These are phyloP conservation scores for Sorex araneus DNA, from an alignment of 2,113 vertebrate genomes.

Conservation along the genomic window DNA sequence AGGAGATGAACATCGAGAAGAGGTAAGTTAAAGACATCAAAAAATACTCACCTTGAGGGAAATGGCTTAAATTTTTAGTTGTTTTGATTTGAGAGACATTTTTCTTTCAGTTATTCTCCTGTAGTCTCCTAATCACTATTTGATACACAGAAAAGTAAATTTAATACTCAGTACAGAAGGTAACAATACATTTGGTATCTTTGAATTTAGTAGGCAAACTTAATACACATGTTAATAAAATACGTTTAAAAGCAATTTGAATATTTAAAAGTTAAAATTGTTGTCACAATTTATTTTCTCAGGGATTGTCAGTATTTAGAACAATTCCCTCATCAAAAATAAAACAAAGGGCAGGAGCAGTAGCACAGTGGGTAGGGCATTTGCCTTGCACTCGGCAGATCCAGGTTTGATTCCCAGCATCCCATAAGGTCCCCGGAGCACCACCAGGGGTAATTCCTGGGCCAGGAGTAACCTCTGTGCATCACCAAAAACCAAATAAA, in stretches of 20 bases:
- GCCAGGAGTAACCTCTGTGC: too few species aligned
- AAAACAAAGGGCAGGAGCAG: too few species aligned
- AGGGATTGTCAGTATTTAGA: not conserved
- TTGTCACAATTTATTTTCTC: conserved; percentile 29
- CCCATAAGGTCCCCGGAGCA: too few species aligned
- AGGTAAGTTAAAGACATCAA: conserved; percentile 91
- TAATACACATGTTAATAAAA: not conserved
- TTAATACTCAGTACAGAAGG: not conserved
- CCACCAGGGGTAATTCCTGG: too few species aligned
- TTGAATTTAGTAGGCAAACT: conserved; percentile 28
- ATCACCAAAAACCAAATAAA: too few species aligned
- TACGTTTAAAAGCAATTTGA: not conserved
- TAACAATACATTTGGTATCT: not conserved
- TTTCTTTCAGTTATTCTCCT: conserved; percentile 70
- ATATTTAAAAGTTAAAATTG: not conserved
- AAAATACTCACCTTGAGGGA: conserved; percentile 64
- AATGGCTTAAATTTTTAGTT: conserved; percentile 64
- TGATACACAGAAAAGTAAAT: conserved; percentile 47
- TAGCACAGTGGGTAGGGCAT: too few species aligned
- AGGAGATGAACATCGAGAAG: conserved; percentile 94
- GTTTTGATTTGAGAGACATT: conserved; percentile 68
- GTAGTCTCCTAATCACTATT: conserved; percentile 63
- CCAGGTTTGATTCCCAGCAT: too few species aligned
- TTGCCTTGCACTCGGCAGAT: too few species aligned
- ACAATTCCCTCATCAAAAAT: not conserved